Evolutionary conservation across 2,888 invertebrate species (phyloP).

Genomic region (Phoenoteleia sp.): DNA sequence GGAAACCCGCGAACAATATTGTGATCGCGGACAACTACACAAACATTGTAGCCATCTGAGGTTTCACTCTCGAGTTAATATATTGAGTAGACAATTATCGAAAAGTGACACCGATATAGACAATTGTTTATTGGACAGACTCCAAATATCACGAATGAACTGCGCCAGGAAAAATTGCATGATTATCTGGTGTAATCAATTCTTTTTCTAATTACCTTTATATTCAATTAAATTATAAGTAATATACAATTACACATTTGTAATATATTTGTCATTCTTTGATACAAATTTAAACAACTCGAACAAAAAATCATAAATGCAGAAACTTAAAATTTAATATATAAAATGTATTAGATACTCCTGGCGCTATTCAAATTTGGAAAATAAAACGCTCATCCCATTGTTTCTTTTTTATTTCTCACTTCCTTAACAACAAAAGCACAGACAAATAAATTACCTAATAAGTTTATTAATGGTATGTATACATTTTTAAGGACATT

Average conservation of each 20-base stretch:
- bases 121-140: constrained; percentile 84
- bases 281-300: too few relatives aligned
- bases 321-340: neutral
- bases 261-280: too few relatives aligned
- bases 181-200: neutral
- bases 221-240: neutral
- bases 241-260: neutral
- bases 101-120: constrained; percentile 86
- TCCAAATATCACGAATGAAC: constrained; percentile 83
- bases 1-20: constrained; percentile 82
- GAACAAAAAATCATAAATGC: neutral
- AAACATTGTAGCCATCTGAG: constrained; percentile 81
- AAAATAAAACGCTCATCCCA: constrained; percentile 78
- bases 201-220: neutral
- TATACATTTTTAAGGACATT: constrained; percentile 86
- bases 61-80: constrained; percentile 82
- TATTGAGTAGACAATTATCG: constrained; percentile 85
- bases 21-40: constrained; percentile 82
- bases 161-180: constrained; percentile 77
- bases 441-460: constrained; percentile 83
- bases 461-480: constrained; percentile 84
- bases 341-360: constrained; percentile 57
- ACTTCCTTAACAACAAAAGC: constrained; percentile 82
- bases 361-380: constrained; percentile 81
- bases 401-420: constrained; percentile 61